Conservation (phyloP, 2,113 vertebrate genomes). For the Brienomyrus brachyistius region DNA sequence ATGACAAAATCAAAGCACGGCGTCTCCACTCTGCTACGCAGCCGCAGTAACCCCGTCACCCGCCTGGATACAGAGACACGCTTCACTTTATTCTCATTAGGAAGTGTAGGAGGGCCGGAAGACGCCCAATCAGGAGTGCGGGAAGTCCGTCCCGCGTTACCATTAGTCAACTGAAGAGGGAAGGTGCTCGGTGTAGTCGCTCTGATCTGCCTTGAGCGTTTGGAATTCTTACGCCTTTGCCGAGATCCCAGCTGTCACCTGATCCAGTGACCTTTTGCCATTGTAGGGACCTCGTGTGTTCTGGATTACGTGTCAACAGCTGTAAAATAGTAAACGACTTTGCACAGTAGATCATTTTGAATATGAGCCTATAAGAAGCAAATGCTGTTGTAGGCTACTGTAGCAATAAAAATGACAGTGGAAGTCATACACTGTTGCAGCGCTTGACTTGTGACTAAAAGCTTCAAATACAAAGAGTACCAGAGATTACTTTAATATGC, state of each 20-base stretch:
- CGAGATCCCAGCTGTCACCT: neutral
- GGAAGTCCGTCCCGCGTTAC: constrained; percentile 26
- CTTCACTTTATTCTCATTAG: constrained; percentile 50
- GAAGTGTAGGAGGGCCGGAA: constrained; percentile 42
- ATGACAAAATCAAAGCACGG: neutral
- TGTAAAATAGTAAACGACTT: neutral
- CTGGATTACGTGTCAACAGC: neutral
- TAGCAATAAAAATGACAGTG: neutral
- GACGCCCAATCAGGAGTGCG: constrained; percentile 47
- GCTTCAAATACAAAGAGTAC: neutral
- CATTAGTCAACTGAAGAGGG: constrained; percentile 52
- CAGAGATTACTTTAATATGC: neutral
- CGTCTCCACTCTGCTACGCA: constrained; percentile 38
- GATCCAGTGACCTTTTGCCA: neutral
- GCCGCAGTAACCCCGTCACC: constrained; percentile 35
- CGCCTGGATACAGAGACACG: constrained; percentile 59
- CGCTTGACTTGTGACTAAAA: neutral
- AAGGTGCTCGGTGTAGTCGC: constrained; percentile 48
- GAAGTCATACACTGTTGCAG: neutral
- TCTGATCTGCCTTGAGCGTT: neutral
- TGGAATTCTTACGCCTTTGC: neutral
- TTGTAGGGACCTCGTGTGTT: neutral
- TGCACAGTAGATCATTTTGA: neutral
- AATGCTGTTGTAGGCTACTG: neutral
- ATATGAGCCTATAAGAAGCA: neutral